Evolutionary conservation across 2,113 vertebrate genomes (phyloP), one percentile per base, ranked within the genome.

Genomic region (Myiagra hebetior): DNA sequence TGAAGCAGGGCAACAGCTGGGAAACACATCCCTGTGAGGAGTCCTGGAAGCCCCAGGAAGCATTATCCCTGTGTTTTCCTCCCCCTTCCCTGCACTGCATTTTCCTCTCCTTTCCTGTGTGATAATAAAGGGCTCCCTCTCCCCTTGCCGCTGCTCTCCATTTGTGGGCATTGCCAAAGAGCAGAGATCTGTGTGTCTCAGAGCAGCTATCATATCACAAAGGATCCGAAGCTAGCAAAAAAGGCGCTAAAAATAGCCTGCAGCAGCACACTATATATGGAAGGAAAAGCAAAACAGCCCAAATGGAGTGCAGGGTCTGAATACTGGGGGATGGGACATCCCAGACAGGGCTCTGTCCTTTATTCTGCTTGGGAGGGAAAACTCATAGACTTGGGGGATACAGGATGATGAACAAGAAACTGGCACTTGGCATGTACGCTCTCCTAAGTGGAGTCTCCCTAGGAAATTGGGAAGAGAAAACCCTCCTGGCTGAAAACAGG

Each of bases 201-300:
- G 90, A 96, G 95, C 95, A 89, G 89, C 97, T 96, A 96, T 97
- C 93, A 72, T 73, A 97, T 97, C 97, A 97, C 96, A 95, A 97
- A 97, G 97, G 96, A 97, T 98, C 98, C 97, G 73, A 97, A 94
- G 97, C 97, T 94, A 95, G 96, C 94, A 95, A 95, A 95, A 93
- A 95, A 85, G 97, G 97, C 97, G 91, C 98, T 98, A 98, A 99
- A 99, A 99, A 99, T 98, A 98, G 98, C 97, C 93, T 52, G 93
- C 97, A 97, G 98, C 98, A 97, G 97, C 98, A 94, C 96, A 59
- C 98, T 98, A 98, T 98, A 98, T 98, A 98, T 98, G 98, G 98
- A 98, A 98, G 97, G 96, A 97, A 98, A 97, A 96, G 97, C 94
- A 94, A 97, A 97, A 97, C 97, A 75, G 97, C 96, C 94, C 73